Evolutionary conservation across 2,888 invertebrate genomes (phyloP), one percentile per base, ranked within the genome.

Genomic region (Tineola bisselliella): DNA sequence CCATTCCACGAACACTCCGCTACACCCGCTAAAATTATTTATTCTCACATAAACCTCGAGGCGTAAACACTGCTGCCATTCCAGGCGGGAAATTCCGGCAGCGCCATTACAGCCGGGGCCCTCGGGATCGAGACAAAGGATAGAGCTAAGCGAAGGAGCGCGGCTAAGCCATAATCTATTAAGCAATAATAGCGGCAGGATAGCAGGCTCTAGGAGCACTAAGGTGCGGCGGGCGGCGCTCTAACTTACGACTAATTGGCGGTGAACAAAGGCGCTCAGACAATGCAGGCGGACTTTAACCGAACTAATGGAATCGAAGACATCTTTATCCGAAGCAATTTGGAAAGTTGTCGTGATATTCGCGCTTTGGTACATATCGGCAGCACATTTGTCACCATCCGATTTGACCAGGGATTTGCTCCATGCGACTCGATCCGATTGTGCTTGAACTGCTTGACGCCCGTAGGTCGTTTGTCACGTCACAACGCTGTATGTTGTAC

Each of bases 81-180:
- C 60, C 62, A 59, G 61, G 52, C 31, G 60, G 63, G 62, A 61
- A 63, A 63, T 62, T 62, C 61, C 61, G 61, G 61, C 12, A 44
- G 61, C 56, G 59, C 59, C 61, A 63, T 62, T 62, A 62, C 62
- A 61, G 30, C 60, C 54, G 52, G 60, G 62, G 61, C 62, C 62
- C 62, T 61, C 63, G 61, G 59, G 62, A 56, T 57, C 44, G 62
- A 74, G 71, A 78, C 77, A 77, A 77, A 77, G 77, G 72, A 66
- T 63, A 63, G 63, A 66, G 64, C 64, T 68, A 67, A 70, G 67
- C 63, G 63, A 57, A 59, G 62, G 60, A 63, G 65, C 68, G 68
- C 64, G 66, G 73, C 71, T 70, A 69, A 74, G 69, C 73, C 71
- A 70, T 79, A 76, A 79, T 76, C 77, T 80, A 79, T 79, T 77